Percentiles rank a stretch among this genome's conserved stretches.
Evolutionary conservation across 2,113 vertebrate genomes (phyloP).

Genomic region (Percina caprodes): DNA sequence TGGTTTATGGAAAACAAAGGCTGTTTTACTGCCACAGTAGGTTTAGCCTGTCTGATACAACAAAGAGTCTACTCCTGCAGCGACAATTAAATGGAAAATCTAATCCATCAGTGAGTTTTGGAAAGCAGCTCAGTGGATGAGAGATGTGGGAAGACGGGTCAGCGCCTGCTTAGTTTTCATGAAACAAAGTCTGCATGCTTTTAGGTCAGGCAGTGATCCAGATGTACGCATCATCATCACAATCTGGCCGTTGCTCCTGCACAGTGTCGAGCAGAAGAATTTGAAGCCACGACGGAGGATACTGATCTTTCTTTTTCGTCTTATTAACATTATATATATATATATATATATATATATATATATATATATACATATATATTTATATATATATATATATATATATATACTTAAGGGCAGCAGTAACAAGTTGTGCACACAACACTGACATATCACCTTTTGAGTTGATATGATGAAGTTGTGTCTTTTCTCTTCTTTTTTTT

Average conservation of each 20-base stretch:
- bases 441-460: too few species aligned
- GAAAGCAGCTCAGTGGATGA: conserved; percentile 12
- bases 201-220: conserved; percentile 18
- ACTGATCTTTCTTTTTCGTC: not conserved
- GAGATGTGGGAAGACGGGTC: conserved; percentile 8
- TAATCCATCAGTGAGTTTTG: conserved; percentile 13
- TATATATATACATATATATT: too few species aligned
- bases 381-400: too few species aligned
- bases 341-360: too few species aligned
- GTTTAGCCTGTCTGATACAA: conserved; percentile 4
- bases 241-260: not conserved
- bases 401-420: too few species aligned
- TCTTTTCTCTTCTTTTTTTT: too few species aligned
- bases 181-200: not conserved
- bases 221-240: not conserved
- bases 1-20: conserved; percentile 18
- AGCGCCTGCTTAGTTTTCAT: conserved; percentile 6
- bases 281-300: not conserved
- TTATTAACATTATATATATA: too few species aligned
- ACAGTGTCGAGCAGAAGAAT: not conserved
- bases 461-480: too few species aligned
- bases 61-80: conserved; percentile 9
- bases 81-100: conserved; percentile 17
- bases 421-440: too few species aligned
- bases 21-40: not conserved